Conservation (phyloP, 2,797 vertebrate species). For the Argyrosomus regius region DNA sequence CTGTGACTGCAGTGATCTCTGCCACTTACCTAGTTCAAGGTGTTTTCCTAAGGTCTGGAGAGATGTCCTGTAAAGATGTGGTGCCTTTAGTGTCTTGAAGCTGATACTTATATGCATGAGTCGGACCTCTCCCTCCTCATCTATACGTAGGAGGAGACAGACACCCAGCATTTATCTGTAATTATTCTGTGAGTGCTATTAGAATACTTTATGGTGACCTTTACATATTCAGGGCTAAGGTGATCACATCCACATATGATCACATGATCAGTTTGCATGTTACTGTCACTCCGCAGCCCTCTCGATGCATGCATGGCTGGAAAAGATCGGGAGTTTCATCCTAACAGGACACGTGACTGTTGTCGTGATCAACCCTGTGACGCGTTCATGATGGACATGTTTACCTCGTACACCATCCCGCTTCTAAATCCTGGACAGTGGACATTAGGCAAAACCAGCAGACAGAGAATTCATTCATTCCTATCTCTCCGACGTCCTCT, state of each 20-base stretch:
- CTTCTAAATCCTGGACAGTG: background rate
- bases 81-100: background rate
- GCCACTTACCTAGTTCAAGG: slow-evolving; percentile 37
- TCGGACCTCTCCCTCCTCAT: background rate
- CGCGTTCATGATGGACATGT: background rate
- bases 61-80: background rate
- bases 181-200: background rate
- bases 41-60: background rate
- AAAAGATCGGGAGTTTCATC: background rate
- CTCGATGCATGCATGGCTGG: background rate
- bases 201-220: background rate
- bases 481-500: background rate
- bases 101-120: slow-evolving; percentile 42
- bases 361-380: background rate
- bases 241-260: background rate
- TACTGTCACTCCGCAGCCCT: background rate
- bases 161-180: slow-evolving; percentile 1
- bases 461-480: background rate
- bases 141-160: slow-evolving; percentile 52
- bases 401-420: background rate
- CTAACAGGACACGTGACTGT: background rate
- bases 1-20: background rate
- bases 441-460: background rate
- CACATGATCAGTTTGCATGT: background rate
- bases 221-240: background rate